Percentiles rank a stretch among this genome's conserved stretches.
These are phyloP conservation scores for Melitaea athalia DNA, from an alignment of 2,888 invertebrate species.

Conservation along the genomic window DNA sequence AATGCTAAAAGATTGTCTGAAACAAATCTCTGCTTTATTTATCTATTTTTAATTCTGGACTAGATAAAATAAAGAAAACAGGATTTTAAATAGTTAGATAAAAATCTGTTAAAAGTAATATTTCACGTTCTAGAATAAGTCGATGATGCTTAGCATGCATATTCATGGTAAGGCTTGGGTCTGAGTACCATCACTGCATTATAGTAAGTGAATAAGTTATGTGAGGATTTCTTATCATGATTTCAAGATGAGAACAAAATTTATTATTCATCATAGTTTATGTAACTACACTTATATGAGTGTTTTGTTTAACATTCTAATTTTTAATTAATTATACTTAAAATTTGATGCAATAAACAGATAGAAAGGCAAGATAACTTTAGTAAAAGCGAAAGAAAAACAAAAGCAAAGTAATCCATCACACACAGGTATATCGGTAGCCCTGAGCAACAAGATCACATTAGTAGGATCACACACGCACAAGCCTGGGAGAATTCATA, in stretches of 20 bases:
- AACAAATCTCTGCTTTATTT: too few relatives aligned
- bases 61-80: too few relatives aligned
- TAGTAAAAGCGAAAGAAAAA: background rate
- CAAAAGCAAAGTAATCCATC: background rate
- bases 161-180: conserved; percentile 29
- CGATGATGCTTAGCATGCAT: conserved; percentile 22
- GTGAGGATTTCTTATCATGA: background rate
- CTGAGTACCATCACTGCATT: background rate
- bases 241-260: background rate
- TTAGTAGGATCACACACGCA: conserved; percentile 72
- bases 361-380: too few relatives aligned
- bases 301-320: too few relatives aligned
- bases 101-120: background rate
- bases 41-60: too few relatives aligned
- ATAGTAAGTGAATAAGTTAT: background rate
- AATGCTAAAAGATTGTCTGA: too few relatives aligned
- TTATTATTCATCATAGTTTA: too few relatives aligned
- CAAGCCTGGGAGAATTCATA: conserved; percentile 68
- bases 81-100: background rate
- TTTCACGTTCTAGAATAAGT: conserved; percentile 5
- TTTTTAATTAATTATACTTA: too few relatives aligned
- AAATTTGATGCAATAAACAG: too few relatives aligned
- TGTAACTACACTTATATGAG: background rate
- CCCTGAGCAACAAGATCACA: conserved; percentile 60
- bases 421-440: conserved; percentile 17